phyloP scores from a whole-genome alignment of 64 coral and sea anemone species.

The Stichodactyla mertensii region DNA sequence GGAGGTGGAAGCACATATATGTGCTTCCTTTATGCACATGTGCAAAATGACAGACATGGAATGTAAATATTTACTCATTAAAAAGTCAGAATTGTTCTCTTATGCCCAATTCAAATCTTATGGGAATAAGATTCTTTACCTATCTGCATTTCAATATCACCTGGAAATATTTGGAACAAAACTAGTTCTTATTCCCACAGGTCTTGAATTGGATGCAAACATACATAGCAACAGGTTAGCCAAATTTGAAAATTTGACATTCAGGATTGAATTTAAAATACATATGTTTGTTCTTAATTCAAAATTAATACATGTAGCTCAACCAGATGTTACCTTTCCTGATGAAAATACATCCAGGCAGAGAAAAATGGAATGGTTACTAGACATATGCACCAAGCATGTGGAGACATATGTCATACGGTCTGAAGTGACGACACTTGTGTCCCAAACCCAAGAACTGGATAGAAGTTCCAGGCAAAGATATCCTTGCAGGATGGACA shows the following conservation, averaged over 20 bases:
- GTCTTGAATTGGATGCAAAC: too few species aligned
- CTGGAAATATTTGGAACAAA: too few species aligned
- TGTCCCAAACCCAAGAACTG: slow-evolving; percentile 5
- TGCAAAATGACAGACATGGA: background rate
- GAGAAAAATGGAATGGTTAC: slow-evolving; percentile 23
- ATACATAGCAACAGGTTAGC: too few species aligned
- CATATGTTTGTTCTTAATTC: background rate
- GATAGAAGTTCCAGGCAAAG: background rate
- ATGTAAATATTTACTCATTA: background rate
- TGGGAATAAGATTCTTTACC: too few species aligned
- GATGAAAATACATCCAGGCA: background rate
- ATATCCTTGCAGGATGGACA: background rate
- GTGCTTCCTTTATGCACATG: slow-evolving; percentile 26
- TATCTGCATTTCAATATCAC: too few species aligned
- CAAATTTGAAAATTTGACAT: background rate
- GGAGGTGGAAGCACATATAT: slow-evolving; percentile 35
- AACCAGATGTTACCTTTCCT: slow-evolving; percentile 26
- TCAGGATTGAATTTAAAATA: background rate
- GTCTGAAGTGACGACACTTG: background rate
- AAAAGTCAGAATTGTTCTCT: too few species aligned
- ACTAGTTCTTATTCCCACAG: too few species aligned
- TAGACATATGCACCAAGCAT: slow-evolving; percentile 27
- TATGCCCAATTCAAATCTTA: too few species aligned
- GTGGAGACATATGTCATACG: slow-evolving; percentile 38
- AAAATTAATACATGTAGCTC: background rate